These are phyloP conservation scores for Scopus umbretta DNA, from an alignment of 2,113 vertebrate genomes.

Conservation along the genomic window DNA sequence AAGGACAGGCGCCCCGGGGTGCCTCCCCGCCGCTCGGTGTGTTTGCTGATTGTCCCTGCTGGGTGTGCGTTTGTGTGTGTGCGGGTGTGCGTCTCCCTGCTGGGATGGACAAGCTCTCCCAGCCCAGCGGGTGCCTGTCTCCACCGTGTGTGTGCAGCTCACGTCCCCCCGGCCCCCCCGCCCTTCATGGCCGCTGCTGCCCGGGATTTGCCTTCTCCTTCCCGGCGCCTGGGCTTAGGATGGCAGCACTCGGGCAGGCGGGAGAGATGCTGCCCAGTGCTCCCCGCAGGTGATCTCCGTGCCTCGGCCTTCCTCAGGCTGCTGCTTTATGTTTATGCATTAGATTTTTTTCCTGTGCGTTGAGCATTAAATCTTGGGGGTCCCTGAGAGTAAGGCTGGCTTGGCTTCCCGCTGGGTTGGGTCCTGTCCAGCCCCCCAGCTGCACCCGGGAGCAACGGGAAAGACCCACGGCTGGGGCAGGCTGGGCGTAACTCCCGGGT, in stretches of 20 bases:
- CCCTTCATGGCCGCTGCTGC: not conserved
- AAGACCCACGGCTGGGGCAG: too few relatives aligned
- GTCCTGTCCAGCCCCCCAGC: not conserved
- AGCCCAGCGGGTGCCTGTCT: not conserved
- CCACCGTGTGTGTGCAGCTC: accelerated
- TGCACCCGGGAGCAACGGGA: not conserved
- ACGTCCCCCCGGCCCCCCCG: not conserved
- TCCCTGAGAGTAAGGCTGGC: not conserved
- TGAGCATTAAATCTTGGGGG: not conserved
- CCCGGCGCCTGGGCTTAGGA: accelerated
- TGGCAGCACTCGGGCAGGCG: not conserved
- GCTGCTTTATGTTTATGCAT: not conserved
- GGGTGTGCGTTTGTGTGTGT: not conserved
- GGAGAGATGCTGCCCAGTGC: not conserved
- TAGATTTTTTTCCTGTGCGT: not conserved
- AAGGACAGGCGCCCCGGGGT: not conserved
- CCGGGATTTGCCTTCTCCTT: not conserved
- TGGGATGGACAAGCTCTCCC: not conserved
- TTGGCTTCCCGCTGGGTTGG: not conserved
- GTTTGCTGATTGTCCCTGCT: not conserved
- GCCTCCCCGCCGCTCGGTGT: accelerated
- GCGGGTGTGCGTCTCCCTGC: not conserved
- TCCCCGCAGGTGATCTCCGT: not conserved
- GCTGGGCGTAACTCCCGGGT: not conserved
- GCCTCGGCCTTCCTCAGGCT: not conserved